These are phyloP conservation scores for Acholoe squamosa DNA, from an alignment of 2,888 invertebrate genomes.

Conservation along the genomic window DNA sequence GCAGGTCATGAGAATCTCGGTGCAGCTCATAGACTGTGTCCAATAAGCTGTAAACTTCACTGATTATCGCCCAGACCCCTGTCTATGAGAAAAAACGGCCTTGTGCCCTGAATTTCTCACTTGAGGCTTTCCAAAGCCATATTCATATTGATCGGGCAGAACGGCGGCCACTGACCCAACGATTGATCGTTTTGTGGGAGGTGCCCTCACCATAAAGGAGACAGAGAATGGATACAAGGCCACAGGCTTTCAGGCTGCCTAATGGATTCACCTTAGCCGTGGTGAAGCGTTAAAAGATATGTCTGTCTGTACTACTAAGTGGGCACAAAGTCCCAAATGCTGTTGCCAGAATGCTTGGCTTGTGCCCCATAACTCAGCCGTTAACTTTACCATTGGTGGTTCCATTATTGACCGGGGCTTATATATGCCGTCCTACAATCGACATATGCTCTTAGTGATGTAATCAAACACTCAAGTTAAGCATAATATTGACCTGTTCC, in stretches of 20 bases:
- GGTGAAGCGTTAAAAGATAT: conserved; percentile 17
- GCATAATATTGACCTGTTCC: too few species aligned
- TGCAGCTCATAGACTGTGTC: background rate
- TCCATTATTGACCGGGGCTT: too few species aligned
- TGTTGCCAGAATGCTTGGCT: background rate
- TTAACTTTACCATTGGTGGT: too few species aligned
- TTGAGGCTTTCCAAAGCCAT: conserved; percentile 27
- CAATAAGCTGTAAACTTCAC: too few species aligned
- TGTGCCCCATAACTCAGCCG: background rate
- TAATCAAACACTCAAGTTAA: too few species aligned
- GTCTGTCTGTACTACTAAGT: conserved; percentile 13
- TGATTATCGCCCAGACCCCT: background rate
- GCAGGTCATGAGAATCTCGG: background rate
- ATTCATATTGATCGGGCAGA: background rate
- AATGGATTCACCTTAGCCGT: background rate
- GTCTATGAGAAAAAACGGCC: background rate
- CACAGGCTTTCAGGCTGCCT: background rate
- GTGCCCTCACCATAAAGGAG: conserved; percentile 1
- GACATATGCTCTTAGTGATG: too few species aligned
- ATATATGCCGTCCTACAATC: too few species aligned
- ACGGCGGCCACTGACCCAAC: background rate
- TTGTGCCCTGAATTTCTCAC: background rate
- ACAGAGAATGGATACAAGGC: background rate
- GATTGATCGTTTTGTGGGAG: background rate
- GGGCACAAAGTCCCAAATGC: background rate